These are phyloP conservation scores for Saguinus midas DNA, from an alignment of 2,113 vertebrate genomes.

Conservation along the genomic window DNA sequence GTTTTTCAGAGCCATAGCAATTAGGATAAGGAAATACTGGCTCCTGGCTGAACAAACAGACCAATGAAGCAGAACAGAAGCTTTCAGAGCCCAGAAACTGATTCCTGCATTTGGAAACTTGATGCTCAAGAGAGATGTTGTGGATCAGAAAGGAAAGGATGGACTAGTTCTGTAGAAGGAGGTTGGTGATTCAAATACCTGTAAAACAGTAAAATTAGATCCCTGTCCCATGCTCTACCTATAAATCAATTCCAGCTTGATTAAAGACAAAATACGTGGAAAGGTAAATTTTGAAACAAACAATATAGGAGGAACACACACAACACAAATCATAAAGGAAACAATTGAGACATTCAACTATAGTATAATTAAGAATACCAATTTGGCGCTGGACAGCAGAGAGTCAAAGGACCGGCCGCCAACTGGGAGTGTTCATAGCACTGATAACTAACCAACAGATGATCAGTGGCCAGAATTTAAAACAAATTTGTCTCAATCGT, in stretches of 20 bases:
- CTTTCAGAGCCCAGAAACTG: neutral
- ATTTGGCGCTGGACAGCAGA: neutral
- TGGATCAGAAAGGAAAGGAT: neutral
- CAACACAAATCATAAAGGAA: neutral
- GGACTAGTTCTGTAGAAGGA: neutral
- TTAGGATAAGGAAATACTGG: neutral
- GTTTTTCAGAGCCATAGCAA: neutral
- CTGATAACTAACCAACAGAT: neutral
- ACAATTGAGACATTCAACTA: neutral
- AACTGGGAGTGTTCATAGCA: too few relatives aligned
- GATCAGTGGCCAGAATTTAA: neutral
- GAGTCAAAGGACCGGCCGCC: neutral
- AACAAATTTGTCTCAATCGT: neutral
- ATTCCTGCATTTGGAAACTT: too few relatives aligned
- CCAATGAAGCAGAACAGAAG: neutral
- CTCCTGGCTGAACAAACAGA: neutral
- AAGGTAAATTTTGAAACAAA: neutral
- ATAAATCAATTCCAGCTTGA: neutral
- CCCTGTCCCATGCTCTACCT: neutral
- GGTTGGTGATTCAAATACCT: neutral
- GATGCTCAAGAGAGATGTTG: neutral
- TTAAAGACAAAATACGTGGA: neutral
- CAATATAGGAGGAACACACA: neutral
- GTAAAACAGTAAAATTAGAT: neutral
- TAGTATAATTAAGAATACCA: neutral